phyloP scores from a whole-genome alignment of 1,140 invertebrate genomes.

The Calycopis cecrops region DNA sequence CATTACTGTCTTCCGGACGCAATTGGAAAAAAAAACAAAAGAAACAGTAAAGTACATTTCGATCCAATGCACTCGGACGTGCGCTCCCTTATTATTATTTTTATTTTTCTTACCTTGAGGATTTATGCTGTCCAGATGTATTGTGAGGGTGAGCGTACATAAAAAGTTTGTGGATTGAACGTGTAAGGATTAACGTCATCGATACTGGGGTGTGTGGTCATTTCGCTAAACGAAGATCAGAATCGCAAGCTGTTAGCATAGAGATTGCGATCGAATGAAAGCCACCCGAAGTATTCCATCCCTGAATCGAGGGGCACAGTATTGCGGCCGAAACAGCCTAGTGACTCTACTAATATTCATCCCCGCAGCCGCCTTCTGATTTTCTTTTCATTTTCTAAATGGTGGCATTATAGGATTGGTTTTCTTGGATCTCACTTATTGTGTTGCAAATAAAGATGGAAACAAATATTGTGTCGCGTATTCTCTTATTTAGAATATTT shows the following conservation, averaged over 20 bases:
- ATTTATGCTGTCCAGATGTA: slow-evolving; percentile 50
- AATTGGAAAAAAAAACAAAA: background rate
- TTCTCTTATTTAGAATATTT: too few species aligned
- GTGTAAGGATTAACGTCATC: slow-evolving; percentile 71
- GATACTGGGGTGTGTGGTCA: slow-evolving; percentile 67
- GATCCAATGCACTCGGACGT: too few species aligned
- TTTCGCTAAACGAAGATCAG: slow-evolving; percentile 74
- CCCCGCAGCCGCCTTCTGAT: slow-evolving; percentile 46
- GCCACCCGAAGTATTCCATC: slow-evolving; percentile 67
- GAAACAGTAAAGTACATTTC: too few species aligned
- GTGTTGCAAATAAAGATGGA: background rate
- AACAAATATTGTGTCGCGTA: too few species aligned
- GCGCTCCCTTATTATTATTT: background rate
- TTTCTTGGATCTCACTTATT: slow-evolving; percentile 11
- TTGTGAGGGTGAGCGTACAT: slow-evolving; percentile 53
- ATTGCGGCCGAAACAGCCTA: slow-evolving; percentile 65
- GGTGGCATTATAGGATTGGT: slow-evolving; percentile 14
- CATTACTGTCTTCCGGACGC: too few species aligned
- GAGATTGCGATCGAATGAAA: slow-evolving; percentile 73
- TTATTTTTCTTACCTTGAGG: slow-evolving; percentile 20
- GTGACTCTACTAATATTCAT: slow-evolving; percentile 57
- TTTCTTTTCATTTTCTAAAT: slow-evolving; percentile 34
- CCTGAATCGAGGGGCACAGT: slow-evolving; percentile 59
- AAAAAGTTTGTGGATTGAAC: slow-evolving; percentile 69
- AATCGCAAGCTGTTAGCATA: slow-evolving; percentile 74